These are phyloP conservation scores for Chrysochloris asiatica DNA, from an alignment of 2,113 vertebrate species.

Conservation along the genomic window DNA sequence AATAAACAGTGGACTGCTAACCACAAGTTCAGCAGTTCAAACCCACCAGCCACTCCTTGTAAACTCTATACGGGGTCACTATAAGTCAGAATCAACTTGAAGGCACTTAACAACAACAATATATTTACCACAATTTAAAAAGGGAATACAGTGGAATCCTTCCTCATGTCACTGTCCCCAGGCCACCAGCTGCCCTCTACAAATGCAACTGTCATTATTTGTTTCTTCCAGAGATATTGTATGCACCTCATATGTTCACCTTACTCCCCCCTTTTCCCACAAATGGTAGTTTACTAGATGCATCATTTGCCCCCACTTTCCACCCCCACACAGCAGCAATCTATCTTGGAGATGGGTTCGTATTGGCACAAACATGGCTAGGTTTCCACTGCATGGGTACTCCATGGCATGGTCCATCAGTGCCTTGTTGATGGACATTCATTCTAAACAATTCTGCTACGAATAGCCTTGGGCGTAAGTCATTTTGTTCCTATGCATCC, in stretches of 20 bases:
- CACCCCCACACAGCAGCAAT: background rate
- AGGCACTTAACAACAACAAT: too few relatives aligned
- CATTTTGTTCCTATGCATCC: background rate
- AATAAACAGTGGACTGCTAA: too few relatives aligned
- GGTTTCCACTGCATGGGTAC: background rate
- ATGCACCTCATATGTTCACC: background rate
- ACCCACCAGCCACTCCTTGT: too few relatives aligned
- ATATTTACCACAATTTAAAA: background rate
- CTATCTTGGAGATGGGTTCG: background rate
- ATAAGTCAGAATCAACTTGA: too few relatives aligned
- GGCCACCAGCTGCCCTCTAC: background rate
- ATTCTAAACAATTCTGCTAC: background rate
- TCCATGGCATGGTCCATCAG: background rate
- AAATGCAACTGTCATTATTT: background rate
- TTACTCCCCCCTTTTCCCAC: background rate
- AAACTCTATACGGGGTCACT: too few relatives aligned
- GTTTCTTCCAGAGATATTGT: background rate
- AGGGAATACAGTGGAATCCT: background rate
- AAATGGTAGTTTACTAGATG: background rate
- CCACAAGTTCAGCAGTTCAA: too few relatives aligned
- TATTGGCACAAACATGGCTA: background rate
- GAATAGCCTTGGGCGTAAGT: slow-evolving; percentile 10
- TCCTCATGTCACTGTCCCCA: background rate
- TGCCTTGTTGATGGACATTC: too few relatives aligned
- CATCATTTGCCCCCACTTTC: background rate